Evolutionary conservation across 2,113 vertebrate genomes (phyloP).

Genomic region (Otolemur garnettii): DNA sequence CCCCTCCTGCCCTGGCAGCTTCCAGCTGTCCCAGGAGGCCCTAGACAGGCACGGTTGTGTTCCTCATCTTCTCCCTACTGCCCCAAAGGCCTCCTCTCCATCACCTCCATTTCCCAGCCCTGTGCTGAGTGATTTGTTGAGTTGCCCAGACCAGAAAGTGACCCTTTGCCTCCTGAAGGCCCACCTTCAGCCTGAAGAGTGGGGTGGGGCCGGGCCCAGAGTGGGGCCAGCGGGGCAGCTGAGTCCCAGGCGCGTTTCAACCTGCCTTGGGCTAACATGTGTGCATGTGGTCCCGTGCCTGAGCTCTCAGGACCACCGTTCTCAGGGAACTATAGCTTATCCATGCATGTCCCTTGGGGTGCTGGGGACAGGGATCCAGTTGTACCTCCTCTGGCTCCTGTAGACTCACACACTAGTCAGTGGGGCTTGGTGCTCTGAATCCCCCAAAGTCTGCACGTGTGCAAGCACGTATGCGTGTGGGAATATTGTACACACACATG

Average conservation of each 20-base stretch:
- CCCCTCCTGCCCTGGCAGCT: not conserved
- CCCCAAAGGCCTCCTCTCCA: fast-evolving
- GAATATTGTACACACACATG: fast-evolving
- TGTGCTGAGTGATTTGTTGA: fast-evolving
- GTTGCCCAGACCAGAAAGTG: not conserved
- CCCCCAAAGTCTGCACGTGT: not conserved
- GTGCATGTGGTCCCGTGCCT: not conserved
- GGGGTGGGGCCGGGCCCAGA: not conserved
- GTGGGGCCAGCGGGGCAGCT: too few relatives aligned
- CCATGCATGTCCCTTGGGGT: not conserved
- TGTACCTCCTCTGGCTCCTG: not conserved
- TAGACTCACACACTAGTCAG: not conserved
- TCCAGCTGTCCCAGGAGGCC: not conserved
- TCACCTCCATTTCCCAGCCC: fast-evolving
- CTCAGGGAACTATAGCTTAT: too few relatives aligned
- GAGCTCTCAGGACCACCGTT: too few relatives aligned
- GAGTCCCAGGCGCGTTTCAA: not conserved
- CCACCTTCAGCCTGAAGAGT: not conserved
- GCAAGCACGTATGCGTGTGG: not conserved
- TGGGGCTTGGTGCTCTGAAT: not conserved
- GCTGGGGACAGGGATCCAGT: too few relatives aligned
- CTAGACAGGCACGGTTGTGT: too few relatives aligned
- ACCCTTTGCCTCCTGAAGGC: not conserved
- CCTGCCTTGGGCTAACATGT: too few relatives aligned
- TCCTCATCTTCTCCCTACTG: too few relatives aligned